phyloP scores from a whole-genome alignment of 2,797 vertebrate genomes.

The Hephaestus fuliginosus region DNA sequence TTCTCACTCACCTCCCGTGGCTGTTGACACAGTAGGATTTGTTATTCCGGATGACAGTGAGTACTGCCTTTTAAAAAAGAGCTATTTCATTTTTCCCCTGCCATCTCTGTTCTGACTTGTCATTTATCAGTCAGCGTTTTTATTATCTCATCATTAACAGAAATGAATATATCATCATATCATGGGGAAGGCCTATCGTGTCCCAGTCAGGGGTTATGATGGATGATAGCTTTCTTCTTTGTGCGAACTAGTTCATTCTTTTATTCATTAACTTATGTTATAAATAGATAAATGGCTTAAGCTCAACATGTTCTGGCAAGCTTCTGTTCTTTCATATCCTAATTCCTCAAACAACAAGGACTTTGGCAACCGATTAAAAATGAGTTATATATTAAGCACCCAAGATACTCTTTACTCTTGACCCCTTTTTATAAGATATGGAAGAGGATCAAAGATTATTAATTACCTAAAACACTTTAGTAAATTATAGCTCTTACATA shows the following conservation, averaged over 20 bases:
- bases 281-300: conserved; percentile 28
- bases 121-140: conserved; percentile 30
- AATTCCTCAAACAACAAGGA: conserved; percentile 25
- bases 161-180: conserved; percentile 13
- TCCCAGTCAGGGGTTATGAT: conserved; percentile 14
- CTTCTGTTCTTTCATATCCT: conserved; percentile 15
- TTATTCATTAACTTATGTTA: conserved; percentile 23
- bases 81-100: neutral
- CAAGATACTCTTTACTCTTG: conserved; percentile 22
- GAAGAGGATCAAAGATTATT: conserved; percentile 39
- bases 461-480: conserved; percentile 42
- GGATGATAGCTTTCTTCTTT: conserved; percentile 16
- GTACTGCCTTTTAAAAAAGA: conserved; percentile 2
- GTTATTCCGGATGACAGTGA: conserved; percentile 13
- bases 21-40: conserved; percentile 79
- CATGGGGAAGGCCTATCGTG: conserved; percentile 8
- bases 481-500: conserved; percentile 26
- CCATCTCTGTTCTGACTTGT: conserved; percentile 1
- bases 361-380: conserved; percentile 25
- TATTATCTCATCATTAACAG: conserved; percentile 19
- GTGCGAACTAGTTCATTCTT: conserved; percentile 25
- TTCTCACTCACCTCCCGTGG: conserved; percentile 90
- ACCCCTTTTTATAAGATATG: conserved; percentile 2
- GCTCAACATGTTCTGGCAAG: conserved; percentile 2
- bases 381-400: conserved; percentile 10